These are phyloP conservation scores for Lottia gigantea DNA, from an alignment of 2,888 invertebrate species.

Conservation along the genomic window DNA sequence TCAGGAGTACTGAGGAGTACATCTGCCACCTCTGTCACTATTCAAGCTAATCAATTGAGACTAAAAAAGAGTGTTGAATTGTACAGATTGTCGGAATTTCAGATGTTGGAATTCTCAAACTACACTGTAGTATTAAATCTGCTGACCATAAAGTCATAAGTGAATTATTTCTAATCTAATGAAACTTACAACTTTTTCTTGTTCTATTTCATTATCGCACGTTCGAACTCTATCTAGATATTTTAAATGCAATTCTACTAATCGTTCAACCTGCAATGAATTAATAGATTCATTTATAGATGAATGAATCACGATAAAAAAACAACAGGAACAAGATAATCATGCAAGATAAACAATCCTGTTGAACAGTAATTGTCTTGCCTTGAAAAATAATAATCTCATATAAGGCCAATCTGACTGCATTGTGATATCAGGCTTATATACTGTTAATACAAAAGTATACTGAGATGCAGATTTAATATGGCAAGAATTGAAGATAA, in stretches of 20 bases:
- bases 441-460: not conserved
- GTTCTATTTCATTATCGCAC: slow-evolving; percentile 82
- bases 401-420: not conserved
- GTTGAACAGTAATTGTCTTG: not conserved
- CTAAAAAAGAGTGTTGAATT: no score
- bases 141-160: no score
- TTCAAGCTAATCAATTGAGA: no score
- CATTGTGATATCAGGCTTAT: not conserved
- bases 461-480: not conserved
- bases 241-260: slow-evolving; percentile 96
- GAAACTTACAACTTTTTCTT: slow-evolving; percentile 63
- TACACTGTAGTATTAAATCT: no score
- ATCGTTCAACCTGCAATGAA: slow-evolving; percentile 82
- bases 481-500: no score
- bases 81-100: no score
- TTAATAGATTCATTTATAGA: no score
- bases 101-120: no score
- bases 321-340: not conserved
- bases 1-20: no score
- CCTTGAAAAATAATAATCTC: not conserved
- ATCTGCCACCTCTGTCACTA: no score
- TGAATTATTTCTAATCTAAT: not conserved
- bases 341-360: not conserved
- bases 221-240: slow-evolving; percentile 92
- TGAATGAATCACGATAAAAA: no score